These are phyloP conservation scores for Eira barbara DNA, from an alignment of 2,113 vertebrate genomes.

Conservation along the genomic window DNA sequence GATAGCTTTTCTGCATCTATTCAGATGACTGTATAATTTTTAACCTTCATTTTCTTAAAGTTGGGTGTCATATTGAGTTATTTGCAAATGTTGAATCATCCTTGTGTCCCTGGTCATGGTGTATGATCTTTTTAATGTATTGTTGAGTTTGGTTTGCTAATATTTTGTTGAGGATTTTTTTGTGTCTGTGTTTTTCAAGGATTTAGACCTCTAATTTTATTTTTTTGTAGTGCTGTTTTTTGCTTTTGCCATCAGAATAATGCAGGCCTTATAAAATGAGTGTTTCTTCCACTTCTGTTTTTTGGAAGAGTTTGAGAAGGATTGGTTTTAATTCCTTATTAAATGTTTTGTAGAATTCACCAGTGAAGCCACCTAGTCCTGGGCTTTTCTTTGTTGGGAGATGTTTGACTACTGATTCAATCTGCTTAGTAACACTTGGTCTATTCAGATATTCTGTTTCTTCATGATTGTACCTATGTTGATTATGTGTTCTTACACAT, in stretches of 20 bases:
- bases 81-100: background rate
- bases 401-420: background rate
- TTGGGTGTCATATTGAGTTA: background rate
- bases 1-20: background rate
- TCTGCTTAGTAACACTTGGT: background rate
- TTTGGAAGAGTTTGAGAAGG: background rate
- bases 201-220: background rate
- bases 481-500: background rate
- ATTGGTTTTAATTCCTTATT: background rate
- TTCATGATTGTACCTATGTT: background rate
- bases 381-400: background rate
- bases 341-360: background rate
- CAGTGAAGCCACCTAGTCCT: background rate
- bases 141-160: background rate
- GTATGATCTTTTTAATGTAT: background rate
- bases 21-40: background rate
- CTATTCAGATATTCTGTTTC: background rate
- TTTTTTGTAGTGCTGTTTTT: background rate
- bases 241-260: background rate
- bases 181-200: background rate
- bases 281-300: background rate
- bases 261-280: background rate
- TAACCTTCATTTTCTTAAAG: background rate
- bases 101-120: background rate
- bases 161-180: background rate